Evolutionary conservation across 1,140 invertebrate species (phyloP).

Genomic region (Leptopilina boulardi): DNA sequence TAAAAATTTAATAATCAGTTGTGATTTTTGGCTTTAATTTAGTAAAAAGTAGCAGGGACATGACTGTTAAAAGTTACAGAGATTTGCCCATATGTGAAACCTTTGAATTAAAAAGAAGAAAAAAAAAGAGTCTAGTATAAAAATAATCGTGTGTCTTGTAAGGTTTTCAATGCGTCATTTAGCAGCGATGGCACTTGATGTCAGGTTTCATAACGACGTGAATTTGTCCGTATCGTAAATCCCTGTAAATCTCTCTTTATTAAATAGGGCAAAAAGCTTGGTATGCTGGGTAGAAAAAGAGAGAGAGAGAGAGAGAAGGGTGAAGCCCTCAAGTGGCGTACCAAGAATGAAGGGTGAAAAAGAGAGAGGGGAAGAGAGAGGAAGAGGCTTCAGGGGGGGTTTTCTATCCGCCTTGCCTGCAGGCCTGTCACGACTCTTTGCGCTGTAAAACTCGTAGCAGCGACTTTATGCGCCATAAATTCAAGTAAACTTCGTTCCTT

Average conservation of each 20-base stretch:
- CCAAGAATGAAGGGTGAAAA: slow-evolving; percentile 7
- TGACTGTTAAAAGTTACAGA: too few relatives aligned
- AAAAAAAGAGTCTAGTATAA: neutral
- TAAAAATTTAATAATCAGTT: too few relatives aligned
- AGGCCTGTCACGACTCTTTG: slow-evolving; percentile 60
- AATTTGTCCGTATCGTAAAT: slow-evolving; percentile 44
- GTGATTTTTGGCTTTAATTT: too few relatives aligned
- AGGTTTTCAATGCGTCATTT: slow-evolving; percentile 14
- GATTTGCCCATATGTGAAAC: too few relatives aligned
- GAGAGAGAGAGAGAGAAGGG: neutral
- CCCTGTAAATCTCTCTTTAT: slow-evolving; percentile 61
- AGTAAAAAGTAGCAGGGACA: too few relatives aligned
- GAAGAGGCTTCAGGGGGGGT: slow-evolving; percentile 41
- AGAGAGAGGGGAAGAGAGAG: neutral
- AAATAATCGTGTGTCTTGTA: neutral
- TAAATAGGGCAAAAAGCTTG: slow-evolving; percentile 59
- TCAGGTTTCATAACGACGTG: slow-evolving; percentile 36
- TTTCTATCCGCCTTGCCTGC: slow-evolving; percentile 43
- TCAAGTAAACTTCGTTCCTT: slow-evolving; percentile 62
- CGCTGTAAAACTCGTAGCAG: slow-evolving; percentile 66
- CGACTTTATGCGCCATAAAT: slow-evolving; percentile 73
- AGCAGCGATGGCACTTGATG: slow-evolving; percentile 27
- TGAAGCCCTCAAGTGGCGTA: slow-evolving; percentile 22
- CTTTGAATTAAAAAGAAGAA: neutral
- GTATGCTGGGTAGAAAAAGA: neutral